Evolutionary conservation across 2,113 vertebrate species (phyloP).

Genomic region (Dascyllus trimaculatus): DNA sequence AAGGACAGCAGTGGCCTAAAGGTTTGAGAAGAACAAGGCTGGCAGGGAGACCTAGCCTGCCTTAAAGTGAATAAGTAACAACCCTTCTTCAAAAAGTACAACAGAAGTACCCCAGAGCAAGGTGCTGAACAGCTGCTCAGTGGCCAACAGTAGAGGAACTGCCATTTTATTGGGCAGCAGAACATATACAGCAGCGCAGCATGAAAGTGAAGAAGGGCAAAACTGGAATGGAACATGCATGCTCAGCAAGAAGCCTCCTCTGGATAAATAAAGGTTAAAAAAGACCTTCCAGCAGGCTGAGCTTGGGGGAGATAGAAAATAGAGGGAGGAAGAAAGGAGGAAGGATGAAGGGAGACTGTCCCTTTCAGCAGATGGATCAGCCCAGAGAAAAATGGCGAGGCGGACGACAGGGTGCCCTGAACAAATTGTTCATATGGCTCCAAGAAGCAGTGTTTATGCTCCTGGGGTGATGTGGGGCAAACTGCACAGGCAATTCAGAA

Average conservation of each 20-base stretch:
- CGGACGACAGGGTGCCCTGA: slow-evolving; percentile 38
- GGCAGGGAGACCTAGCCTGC: neutral
- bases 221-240: slow-evolving; percentile 44
- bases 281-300: slow-evolving; percentile 31
- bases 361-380: slow-evolving; percentile 52
- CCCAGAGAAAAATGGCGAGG: slow-evolving; percentile 51
- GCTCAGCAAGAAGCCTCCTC: slow-evolving; percentile 63
- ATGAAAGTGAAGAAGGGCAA: slow-evolving; percentile 54
- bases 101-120: slow-evolving; percentile 38
- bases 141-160: slow-evolving; percentile 30
- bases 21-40: slow-evolving; percentile 10
- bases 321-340: slow-evolving; percentile 12
- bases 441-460: slow-evolving; percentile 48
- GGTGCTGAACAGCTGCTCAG: slow-evolving; percentile 40
- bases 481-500: slow-evolving; percentile 30
- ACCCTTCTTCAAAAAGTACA: slow-evolving; percentile 30
- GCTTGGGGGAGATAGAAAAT: slow-evolving; percentile 12
- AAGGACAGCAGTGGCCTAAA: slow-evolving; percentile 14
- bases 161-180: slow-evolving; percentile 42
- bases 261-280: slow-evolving; percentile 63
- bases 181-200: neutral
- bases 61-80: slow-evolving; percentile 39
- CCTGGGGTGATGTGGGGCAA: slow-evolving; percentile 49
- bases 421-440: slow-evolving; percentile 65
- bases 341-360: slow-evolving; percentile 47